Conservation (phyloP, 2,888 invertebrate species). For the Rutpela maculata region DNA sequence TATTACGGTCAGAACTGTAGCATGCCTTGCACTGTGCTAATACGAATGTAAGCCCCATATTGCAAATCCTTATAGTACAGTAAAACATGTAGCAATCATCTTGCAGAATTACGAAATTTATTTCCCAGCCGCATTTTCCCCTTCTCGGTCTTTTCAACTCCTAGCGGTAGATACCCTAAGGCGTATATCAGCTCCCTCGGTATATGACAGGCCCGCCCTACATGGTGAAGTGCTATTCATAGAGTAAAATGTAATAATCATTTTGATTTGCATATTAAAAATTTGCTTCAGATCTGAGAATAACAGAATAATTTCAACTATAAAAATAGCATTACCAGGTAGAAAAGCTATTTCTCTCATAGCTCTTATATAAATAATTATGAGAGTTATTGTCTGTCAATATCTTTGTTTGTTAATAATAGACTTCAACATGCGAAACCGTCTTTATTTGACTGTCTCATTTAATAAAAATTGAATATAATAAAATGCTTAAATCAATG, state of each 20-base stretch:
- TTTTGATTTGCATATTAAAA: background rate
- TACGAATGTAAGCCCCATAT: too few species aligned
- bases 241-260: background rate
- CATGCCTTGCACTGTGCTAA: too few species aligned
- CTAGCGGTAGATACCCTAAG: background rate
- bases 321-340: background rate
- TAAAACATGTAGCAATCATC: background rate
- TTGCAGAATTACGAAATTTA: background rate
- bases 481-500: too few species aligned
- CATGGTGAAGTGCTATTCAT: constrained; percentile 1
- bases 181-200: background rate
- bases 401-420: background rate
- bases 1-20: too few species aligned
- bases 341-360: background rate
- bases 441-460: background rate
- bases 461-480: background rate
- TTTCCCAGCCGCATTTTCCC: background rate
- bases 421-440: background rate
- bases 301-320: background rate
- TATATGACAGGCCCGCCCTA: background rate
- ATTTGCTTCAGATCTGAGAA: background rate
- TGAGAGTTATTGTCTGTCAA: background rate
- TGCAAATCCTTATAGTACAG: too few species aligned
- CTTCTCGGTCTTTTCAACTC: background rate
- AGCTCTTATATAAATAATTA: background rate